Evolutionary conservation across 2,888 invertebrate species (phyloP), one percentile per base, ranked within the genome.

Genomic region (Rotaria sp.): DNA sequence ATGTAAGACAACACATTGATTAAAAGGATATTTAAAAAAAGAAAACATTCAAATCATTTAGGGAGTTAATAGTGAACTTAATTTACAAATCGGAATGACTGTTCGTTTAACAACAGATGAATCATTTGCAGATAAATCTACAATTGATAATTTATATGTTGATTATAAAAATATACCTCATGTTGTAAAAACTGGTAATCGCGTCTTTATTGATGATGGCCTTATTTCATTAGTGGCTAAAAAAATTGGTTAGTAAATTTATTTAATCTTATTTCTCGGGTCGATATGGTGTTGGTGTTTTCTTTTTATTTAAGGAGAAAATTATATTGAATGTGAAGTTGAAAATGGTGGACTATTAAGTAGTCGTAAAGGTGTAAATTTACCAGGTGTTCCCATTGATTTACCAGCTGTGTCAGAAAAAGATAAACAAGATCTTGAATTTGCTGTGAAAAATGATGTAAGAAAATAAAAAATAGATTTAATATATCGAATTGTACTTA

Each of bases 361-460:
- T 2, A 96, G 96, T 86, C 94, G 96, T 89, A 98, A 98, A 92
- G 98, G 98, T 87, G 96, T 97, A 52, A 99, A 99, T 91, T 93
- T 99, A 67, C 98, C 98, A 0, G 97, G 97, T 7, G 94, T 96
- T 0, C 94, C 95, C 0, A 97, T 98, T 0, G 97, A 98, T 92
- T 92, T 99, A 89, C 98, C 98, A 0, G 96, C 97, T 10, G 97
- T 99, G 0, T 97, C 97, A 0, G 96, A 96, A 90, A 97, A 97
- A 92, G 98, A 99, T 92, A 96, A 95, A 90, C 93, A 94, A 26
- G 97, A 97, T 90, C 92, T 97, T 88, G 91, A 93, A 88, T 96
- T 97, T 90, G 97, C 96, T 85, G 95, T 96, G 13, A 95, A 96
- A 88, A 95, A 96, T 86, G 91, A 94, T 93, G 92, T 92, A 45